Conservation (phyloP, 2,888 invertebrate genomes). For the Lingula anatina region DNA sequence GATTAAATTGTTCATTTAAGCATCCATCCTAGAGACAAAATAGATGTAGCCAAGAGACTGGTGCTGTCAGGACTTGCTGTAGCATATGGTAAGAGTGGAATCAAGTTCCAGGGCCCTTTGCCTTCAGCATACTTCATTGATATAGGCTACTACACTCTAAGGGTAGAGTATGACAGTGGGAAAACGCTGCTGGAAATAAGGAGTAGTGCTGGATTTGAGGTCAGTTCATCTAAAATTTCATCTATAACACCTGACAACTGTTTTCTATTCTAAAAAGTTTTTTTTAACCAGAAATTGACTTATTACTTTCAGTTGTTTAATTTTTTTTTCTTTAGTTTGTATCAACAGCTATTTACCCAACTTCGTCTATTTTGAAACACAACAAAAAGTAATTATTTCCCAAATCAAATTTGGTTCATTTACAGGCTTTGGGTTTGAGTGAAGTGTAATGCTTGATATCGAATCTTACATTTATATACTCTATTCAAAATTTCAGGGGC, state of each 20-base stretch:
- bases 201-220: conserved; percentile 19
- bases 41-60: conserved; percentile 16
- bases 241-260: neutral
- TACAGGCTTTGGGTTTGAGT: too few species aligned
- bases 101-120: conserved; percentile 16
- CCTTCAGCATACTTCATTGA: conserved; percentile 4
- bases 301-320: too few species aligned
- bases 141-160: neutral
- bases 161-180: conserved; percentile 9
- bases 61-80: conserved; percentile 13
- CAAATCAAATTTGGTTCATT: too few species aligned
- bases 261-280: too few species aligned
- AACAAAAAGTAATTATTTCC: too few species aligned
- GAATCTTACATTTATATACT: too few species aligned
- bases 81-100: conserved; percentile 13
- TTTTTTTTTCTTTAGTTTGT: neutral
- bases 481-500: too few species aligned
- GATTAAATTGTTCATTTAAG: too few species aligned
- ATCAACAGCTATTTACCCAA: too few species aligned
- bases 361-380: too few species aligned
- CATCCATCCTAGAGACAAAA: conserved; percentile 13
- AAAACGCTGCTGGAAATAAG: conserved; percentile 8
- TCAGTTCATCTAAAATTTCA: conserved; percentile 4
- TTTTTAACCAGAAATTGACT: too few species aligned
- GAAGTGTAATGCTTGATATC: too few species aligned